Conservation (phyloP, 2,888 invertebrate genomes). For the Nasonovia ribisnigri region DNA sequence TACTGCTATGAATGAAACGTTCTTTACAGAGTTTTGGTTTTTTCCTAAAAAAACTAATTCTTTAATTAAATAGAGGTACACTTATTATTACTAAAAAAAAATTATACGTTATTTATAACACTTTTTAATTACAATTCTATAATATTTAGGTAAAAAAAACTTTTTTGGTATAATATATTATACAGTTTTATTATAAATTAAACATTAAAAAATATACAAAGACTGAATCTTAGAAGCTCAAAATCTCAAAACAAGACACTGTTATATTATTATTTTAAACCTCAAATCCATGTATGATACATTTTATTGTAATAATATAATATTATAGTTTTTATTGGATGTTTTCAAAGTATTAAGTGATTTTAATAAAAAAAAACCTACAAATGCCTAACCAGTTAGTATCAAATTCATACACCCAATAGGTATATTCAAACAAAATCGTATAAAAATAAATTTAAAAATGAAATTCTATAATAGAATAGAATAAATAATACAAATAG, state of each 20-base stretch:
- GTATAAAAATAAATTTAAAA: not conserved
- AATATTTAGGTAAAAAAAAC: not conserved
- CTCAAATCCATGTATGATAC: not conserved
- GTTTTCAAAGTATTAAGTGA: not conserved
- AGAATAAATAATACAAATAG: not conserved
- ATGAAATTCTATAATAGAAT: not conserved
- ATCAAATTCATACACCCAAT: not conserved
- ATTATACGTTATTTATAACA: not conserved
- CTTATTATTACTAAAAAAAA: not conserved
- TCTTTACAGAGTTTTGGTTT: not conserved
- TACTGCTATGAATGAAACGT: not conserved
- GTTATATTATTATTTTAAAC: not conserved
- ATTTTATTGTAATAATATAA: not conserved
- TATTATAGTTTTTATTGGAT: not conserved
- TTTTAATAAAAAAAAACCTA: not conserved
- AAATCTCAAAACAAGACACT: not conserved
- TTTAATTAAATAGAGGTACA: not conserved
- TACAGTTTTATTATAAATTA: not conserved
- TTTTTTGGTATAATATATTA: not conserved
- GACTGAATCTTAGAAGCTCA: not conserved
- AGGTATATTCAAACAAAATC: not conserved
- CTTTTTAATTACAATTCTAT: not conserved
- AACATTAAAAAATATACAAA: not conserved
- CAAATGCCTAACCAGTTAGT: not conserved
- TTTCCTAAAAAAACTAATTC: not conserved